Evolutionary conservation across 2,113 vertebrate species (phyloP), one percentile per base, ranked within the genome.

Genomic region (Xerus inauris): DNA sequence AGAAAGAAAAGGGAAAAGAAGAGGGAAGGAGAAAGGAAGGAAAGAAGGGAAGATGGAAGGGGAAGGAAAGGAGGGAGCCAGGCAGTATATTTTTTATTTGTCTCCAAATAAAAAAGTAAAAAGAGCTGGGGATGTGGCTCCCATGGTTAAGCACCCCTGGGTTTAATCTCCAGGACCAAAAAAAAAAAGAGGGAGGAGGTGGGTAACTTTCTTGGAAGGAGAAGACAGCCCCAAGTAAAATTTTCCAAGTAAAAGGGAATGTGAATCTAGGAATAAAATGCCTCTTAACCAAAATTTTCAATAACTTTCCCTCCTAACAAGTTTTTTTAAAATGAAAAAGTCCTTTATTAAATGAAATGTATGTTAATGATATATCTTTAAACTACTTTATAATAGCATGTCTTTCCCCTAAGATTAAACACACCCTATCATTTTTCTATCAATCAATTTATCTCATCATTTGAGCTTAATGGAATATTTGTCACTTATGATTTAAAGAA

Each of bases 371-470:
- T 75, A 67, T 69, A n/a, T 65, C 12, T 88, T 90, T 72, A 82
- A 94, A 96, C 47, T 92, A 96, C 83, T 79, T 95, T 65, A 92
- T 92, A 30, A 94, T 76, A 16, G 65, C 16, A 75, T n/a, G 30
- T 76, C 64, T 95, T 87, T 84, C 28, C 38, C 20, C 62, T 65
- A 49, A 93, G 62, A 82, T 91, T 45, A 79, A 93, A 91, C 49
- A 90, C 2, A 54, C 32, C 10, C 81, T 92, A 11, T 85, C 51
- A 72, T 69, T 83, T 72, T 91, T 69, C 47, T 47, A 88, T 91
- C 64, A 79, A 85, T 85, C 38, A 91, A 72, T 88, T 69, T 40
- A 80, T 62, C 62, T 76, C 54, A 94, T 24, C 72, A 59, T 95
- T 79, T 93, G 57, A 96, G 73, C 72, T 57, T 75, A 94, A 87